Evolutionary conservation across 2,888 invertebrate genomes (phyloP), one percentile per base, ranked within the genome.

Genomic region (Salticus scenicus): DNA sequence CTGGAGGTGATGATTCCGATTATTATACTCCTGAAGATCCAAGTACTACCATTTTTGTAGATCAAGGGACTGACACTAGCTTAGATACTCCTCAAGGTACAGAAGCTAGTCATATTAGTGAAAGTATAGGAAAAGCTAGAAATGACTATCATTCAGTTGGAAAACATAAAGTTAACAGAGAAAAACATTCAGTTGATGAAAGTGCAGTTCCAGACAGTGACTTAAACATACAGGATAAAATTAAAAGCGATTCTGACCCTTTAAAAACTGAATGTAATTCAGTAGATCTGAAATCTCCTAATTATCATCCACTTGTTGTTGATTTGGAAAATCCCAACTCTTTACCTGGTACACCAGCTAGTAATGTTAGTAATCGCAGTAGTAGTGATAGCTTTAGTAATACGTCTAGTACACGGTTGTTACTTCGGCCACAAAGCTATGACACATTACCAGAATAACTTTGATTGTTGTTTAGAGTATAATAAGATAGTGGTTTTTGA

Each of bases 331-430:
- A 79, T 51, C 41, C 75, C 27, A 70, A 66, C 27, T 88, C 88
- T 27, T 72, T 88, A 24, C 88, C 88, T 27, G 88, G 88, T 64
- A 88, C 88, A 17, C 88, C 88, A 33, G 88, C 88, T 5, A 87
- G 87, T 57, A 85, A 85, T 84, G 70, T 92, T 27, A 94, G 94
- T 90, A 93, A 93, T 87, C 94, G 95, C 70, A 95, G 95, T 87
- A 95, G 95, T 84, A 95, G 94, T 80, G 96, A 96, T 90, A 95
- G 95, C 89, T 96, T 95, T 92, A 95, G 95, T 89, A 95, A 95
- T 8, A 94, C 94, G 78, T 95, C 95, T n/a, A 95, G 95, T 66
- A 95, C 95, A 2, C 93, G 95, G 33, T 94, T 95, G 90, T 91
- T 95, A 88, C 92, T 95, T 88, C 93, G 93, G 80, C 88, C 82